Base-by-base conservation (phyloP, 2,113 vertebrate genomes). In the Rhombomys opimus region DNA sequence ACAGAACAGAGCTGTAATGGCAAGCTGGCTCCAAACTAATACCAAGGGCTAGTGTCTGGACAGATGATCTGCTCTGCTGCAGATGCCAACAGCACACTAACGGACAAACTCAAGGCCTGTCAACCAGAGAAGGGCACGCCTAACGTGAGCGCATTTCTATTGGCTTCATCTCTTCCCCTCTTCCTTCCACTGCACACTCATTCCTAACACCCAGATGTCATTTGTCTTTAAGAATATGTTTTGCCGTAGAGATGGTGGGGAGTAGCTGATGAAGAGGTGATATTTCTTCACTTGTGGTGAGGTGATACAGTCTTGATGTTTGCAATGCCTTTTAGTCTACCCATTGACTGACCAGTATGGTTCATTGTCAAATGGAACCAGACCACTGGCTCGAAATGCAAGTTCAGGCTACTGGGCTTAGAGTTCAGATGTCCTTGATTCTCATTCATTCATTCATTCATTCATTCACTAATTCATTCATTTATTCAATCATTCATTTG, bases 81-180 rank as follows among this genome's bases (percentile, higher is more conserved):
- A 13, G 54, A 72, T 14, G 5, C 2, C 10, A 67, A 50, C 9
- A 32, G n/a, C 1, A 18, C 1, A 2, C 14, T 15, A 32, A 38
- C 2, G 25, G 85, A 32, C 38, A 13, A 50, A 22, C 54, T 68
- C 14, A 46, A 15, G 57, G 38, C 22, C 18, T 73, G 6, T 32
- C 35, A 38, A 2, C 0, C 3, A 52, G n/a, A 20, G 38, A 46
- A 67, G 15, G 52, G 0, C 72, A 23, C 0, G 5, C 13, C 0
- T 11, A 1, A 30, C 1, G 27, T 5, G 27, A 30, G 17, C 59
- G 0, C 2, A 10, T 22, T 46, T 25, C 68, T 38, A 61, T 17
- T 11, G 6, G 13, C 3, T 22, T 6, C 78, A 0, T 38, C 52
- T 57, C 59, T 50, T 20, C 25, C 12, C 54, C 2, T 10, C 27